Evolutionary conservation across 2,113 vertebrate genomes (phyloP).

Genomic region (Oryctolagus cuniculus): DNA sequence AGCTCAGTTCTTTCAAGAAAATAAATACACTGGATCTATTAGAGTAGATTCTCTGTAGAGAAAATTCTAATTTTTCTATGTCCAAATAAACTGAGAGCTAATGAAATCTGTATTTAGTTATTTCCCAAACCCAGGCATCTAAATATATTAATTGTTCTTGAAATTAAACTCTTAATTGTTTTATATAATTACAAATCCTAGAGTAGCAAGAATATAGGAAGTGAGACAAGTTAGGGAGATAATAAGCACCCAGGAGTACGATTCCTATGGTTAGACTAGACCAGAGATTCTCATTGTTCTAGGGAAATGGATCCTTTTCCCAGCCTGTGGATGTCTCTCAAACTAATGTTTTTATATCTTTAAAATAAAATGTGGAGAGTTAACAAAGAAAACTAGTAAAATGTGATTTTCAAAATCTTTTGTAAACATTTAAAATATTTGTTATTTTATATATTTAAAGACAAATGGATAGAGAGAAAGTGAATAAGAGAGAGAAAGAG

Average conservation of each 20-base stretch:
- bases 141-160: constrained; percentile 17
- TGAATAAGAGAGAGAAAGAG: too few relatives aligned
- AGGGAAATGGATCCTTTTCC: background rate
- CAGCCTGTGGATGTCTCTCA: background rate
- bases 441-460: too few relatives aligned
- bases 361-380: background rate
- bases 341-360: background rate
- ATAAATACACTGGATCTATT: constrained; percentile 55
- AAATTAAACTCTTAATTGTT: constrained; percentile 43
- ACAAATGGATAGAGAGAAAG: too few relatives aligned
- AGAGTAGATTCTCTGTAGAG: constrained; percentile 63
- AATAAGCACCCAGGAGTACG: background rate
- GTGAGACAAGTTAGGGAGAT: background rate
- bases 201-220: background rate
- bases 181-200: background rate
- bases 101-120: constrained; percentile 29
- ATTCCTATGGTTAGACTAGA: background rate
- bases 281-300: background rate
- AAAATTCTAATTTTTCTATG: constrained; percentile 47
- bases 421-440: too few relatives aligned
- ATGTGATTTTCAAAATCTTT: background rate
- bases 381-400: background rate
- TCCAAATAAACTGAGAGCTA: constrained; percentile 21
- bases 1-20: constrained; percentile 77
- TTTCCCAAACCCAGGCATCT: background rate